These are phyloP conservation scores for Dromiciops gliroides DNA, from an alignment of 2,113 vertebrate species.

Conservation along the genomic window DNA sequence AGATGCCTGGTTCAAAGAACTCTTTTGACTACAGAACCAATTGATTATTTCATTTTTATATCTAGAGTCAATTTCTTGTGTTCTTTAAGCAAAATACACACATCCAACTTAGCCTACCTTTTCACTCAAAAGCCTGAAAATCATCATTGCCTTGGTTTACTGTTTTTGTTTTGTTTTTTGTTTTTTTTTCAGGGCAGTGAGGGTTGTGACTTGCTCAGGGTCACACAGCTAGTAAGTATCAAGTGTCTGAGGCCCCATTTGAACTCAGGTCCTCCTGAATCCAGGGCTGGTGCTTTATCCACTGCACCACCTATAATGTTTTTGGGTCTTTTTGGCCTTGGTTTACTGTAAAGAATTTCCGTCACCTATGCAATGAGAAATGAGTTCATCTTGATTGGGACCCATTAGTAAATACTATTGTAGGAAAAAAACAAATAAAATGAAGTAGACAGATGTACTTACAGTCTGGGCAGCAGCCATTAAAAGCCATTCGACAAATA, in stretches of 20 bases:
- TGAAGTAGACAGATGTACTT: conserved; percentile 74
- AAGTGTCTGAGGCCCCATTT: too few species aligned
- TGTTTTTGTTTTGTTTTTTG: too few species aligned
- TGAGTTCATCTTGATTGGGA: neutral
- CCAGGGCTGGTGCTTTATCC: too few species aligned
- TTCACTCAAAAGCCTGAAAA: neutral
- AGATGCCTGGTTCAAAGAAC: neutral
- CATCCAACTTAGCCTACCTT: neutral
- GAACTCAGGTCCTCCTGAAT: too few species aligned
- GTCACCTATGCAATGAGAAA: neutral
- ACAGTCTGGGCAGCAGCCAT: conserved; percentile 98
- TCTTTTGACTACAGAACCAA: neutral
- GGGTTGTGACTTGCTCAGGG: too few species aligned
- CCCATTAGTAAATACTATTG: neutral
- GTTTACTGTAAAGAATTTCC: neutral
- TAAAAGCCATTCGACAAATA: conserved; percentile 96
- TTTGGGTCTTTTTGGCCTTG: too few species aligned
- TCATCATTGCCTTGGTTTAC: neutral
- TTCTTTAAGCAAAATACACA: neutral
- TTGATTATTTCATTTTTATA: neutral
- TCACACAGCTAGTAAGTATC: too few species aligned
- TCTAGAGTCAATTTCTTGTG: neutral
- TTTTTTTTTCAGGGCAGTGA: too few species aligned
- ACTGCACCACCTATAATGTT: too few species aligned
- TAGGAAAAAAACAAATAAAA: neutral